Evolutionary conservation across 2,888 invertebrate species (phyloP).

Genomic region (Dicranocentrus wangi): DNA sequence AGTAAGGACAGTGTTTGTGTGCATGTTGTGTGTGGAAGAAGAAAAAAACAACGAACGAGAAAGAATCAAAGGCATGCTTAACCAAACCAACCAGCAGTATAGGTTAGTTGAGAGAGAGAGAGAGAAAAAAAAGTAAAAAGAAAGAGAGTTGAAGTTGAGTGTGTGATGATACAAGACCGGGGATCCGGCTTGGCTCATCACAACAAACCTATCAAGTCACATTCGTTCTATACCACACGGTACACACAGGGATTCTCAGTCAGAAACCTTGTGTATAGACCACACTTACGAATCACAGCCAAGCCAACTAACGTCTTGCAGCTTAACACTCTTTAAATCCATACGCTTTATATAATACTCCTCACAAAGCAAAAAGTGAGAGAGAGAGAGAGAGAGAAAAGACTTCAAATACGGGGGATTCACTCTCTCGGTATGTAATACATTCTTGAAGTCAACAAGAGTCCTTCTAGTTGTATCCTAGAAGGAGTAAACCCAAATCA

Average conservation of each 20-base stretch:
- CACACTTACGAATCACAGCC: background rate
- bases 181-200: conserved; percentile 61
- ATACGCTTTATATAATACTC: too few relatives aligned
- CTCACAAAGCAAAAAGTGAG: too few relatives aligned
- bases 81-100: conserved; percentile 43
- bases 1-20: conserved; percentile 20
- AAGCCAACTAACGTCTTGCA: background rate
- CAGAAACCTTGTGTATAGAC: background rate
- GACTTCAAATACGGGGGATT: too few relatives aligned
- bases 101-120: background rate
- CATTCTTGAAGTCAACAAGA: too few relatives aligned
- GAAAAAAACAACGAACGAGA: conserved; percentile 1
- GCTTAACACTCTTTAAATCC: too few relatives aligned
- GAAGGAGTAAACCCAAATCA: background rate
- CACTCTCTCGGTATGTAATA: too few relatives aligned
- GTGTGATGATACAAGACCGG: conserved; percentile 45
- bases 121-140: conserved; percentile 17
- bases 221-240: too few relatives aligned
- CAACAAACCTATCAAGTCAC: conserved; percentile 6
- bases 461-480: too few relatives aligned
- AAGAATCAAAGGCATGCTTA: conserved; percentile 33
- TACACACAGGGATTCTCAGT: background rate
- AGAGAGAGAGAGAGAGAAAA: too few relatives aligned
- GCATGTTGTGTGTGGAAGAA: conserved; percentile 25
- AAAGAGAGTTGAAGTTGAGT: conserved; percentile 24